Base-by-base conservation (phyloP, 2,888 invertebrate species). In the Chrysodeixis includens region DNA sequence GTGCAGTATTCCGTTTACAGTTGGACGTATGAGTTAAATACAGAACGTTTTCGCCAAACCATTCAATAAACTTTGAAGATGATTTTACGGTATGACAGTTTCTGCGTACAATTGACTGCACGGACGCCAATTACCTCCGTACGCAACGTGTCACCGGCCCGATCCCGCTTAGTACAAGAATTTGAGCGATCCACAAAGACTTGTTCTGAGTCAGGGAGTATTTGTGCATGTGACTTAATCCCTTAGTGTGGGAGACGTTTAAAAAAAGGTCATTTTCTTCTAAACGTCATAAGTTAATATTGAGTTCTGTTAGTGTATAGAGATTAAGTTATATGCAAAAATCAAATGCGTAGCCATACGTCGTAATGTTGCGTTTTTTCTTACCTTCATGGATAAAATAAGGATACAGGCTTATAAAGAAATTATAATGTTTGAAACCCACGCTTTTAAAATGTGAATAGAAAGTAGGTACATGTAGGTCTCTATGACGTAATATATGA, bases 401-500 rank as follows among this genome's bases (percentile, higher is more conserved):
- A 49, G 18, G 18, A 18, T 18, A 46, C 18, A 1, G 46, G 9
- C 9, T 10, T 3, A 44, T 54, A 64, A 69, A 18, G 0, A 40
- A 64, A 54, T 56, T 46, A 30, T 26, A 2, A 12, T 56, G 20
- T 52, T 51, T 22, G 35, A 52, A n/a, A 58, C 12, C 1, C 0
- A 18, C 16, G 40, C n/a, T 55, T 16, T 60, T 18, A 56, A 61
- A 69, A 61, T 12, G 10, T 52, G 9, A 56, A 69, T 14, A 22
- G 53, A n/a, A 26, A 40, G 30, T n/a, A n/a, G n/a, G n/a, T 20
- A 49, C 18, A 49, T 49, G 46, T 32, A 57, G 40, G 8, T 12
- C 69, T 66, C 62, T 62, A 66, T 49, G 16, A 52, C 51, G 26
- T 60, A 53, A 57, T 56, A 22, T 20, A 7, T 32, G 26, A 30